phyloP scores from a whole-genome alignment of 2,888 invertebrate genomes.

The Scaptomyza cyrtandrae region DNA sequence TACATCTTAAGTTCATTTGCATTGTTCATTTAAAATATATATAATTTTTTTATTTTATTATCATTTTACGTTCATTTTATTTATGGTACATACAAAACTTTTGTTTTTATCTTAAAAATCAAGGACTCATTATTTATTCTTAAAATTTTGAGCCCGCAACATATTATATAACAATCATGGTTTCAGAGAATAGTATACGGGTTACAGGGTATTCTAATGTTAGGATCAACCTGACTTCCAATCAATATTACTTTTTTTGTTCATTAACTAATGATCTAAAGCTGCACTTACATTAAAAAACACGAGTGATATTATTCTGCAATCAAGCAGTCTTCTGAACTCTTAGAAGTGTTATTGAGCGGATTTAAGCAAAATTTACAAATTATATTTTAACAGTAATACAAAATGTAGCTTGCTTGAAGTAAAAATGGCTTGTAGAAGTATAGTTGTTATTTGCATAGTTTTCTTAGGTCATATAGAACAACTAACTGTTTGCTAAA shows the following conservation, averaged over 20 bases:
- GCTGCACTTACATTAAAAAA: not conserved
- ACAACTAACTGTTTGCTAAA: not conserved
- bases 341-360: not conserved
- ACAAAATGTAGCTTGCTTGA: not conserved
- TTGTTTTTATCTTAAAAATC: too few species aligned
- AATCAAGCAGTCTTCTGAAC: not conserved
- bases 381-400: not conserved
- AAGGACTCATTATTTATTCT: too few species aligned
- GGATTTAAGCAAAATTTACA: not conserved
- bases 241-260: not conserved
- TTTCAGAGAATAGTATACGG: too few species aligned
- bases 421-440: not conserved
- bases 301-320: not conserved
- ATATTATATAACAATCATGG: too few species aligned
- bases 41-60: too few species aligned
- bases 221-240: not conserved
- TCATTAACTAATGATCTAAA: constrained; percentile 2
- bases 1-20: too few species aligned
- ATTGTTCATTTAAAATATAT: too few species aligned
- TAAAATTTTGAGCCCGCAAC: too few species aligned
- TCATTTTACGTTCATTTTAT: too few species aligned
- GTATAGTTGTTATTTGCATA: not conserved
- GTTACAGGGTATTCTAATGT: not conserved
- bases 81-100: too few species aligned
- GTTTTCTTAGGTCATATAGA: not conserved